Evolutionary conservation across 2,797 vertebrate species (phyloP), one percentile per base, ranked within the genome.

Genomic region (Coluber constrictor): DNA sequence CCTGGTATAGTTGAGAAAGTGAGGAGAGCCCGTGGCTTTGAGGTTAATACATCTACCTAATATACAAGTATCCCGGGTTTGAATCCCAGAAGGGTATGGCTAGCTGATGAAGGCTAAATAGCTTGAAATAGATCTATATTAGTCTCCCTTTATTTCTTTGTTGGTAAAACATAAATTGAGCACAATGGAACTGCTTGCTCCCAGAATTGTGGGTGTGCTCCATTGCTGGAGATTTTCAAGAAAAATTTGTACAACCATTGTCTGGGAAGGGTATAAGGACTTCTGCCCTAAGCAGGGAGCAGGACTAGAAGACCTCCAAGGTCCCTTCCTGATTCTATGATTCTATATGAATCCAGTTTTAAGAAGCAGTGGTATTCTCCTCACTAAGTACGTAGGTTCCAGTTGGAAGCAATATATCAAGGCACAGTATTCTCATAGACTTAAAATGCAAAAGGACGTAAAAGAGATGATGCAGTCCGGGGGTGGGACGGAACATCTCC

Each of bases 361-460:
- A 56, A 96, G 96, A 96, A 95, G 95, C 95, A 97, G 95, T 95
- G 90, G 93, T 92, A 90, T 96, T 94, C 90, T 95, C 89, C 93
- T 95, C 79, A 57, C 94, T 93, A 95, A 96, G 60, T 94, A 89
- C 47, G 91, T 93, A 91, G 95, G 95, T 97, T 95, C 94, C 95
- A 96, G 90, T 89, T 96, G 90, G 90, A n/a, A 94, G 32, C 27
- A 96, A 95, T 63, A 92, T 95, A 96, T 90, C 57, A 95, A 61
- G 94, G 90, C 94, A 96, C 94, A 92, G 94, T 96, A 95, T 96
- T 97, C 97, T 93, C 95, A n/a, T 89, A 92, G 90, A 74, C 93
- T 90, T 96, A 79, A 96, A 96, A 86, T 95, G 37, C 90, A 96
- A 92, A 95, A 94, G 91, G 90, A 96, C 94, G 59, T 96, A 96